Conservation (phyloP, 2,113 vertebrate species). For the Strix aluco region DNA sequence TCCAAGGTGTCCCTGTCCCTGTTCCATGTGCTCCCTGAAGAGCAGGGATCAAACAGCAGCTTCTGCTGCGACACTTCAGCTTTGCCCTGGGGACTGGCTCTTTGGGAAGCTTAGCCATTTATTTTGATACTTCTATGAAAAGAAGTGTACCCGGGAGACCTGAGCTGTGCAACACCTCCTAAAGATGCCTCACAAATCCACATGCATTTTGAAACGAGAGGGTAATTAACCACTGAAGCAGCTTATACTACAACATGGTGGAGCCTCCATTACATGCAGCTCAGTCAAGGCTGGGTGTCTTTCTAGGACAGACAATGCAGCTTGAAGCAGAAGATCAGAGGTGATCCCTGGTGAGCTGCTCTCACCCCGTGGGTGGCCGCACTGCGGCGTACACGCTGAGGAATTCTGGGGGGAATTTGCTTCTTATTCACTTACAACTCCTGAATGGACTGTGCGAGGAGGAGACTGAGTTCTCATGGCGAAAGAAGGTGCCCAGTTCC, state of each 20-base stretch:
- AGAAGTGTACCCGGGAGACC: not conserved
- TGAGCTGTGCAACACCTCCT: not conserved
- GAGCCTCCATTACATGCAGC: not conserved
- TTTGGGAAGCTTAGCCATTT: not conserved
- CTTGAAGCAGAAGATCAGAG: not conserved
- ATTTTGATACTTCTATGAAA: not conserved
- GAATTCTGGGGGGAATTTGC: not conserved
- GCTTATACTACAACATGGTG: not conserved
- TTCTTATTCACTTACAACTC: not conserved
- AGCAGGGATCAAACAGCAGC: not conserved
- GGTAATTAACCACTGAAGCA: not conserved
- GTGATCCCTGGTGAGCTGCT: not conserved
- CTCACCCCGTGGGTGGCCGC: not conserved
- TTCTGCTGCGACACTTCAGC: not conserved
- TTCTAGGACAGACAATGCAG: not conserved
- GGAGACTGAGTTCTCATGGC: not conserved
- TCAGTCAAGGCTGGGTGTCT: not conserved
- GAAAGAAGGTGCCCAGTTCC: not conserved
- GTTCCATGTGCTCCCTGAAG: not conserved
- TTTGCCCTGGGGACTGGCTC: not conserved
- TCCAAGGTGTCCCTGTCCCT: not conserved
- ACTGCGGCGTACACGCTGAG: fast-evolving
- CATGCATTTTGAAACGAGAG: not conserved
- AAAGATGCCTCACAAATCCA: not conserved
- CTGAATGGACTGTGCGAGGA: fast-evolving